Conservation (phyloP, 2,888 invertebrate genomes). For the Rhagonycha lutea region DNA sequence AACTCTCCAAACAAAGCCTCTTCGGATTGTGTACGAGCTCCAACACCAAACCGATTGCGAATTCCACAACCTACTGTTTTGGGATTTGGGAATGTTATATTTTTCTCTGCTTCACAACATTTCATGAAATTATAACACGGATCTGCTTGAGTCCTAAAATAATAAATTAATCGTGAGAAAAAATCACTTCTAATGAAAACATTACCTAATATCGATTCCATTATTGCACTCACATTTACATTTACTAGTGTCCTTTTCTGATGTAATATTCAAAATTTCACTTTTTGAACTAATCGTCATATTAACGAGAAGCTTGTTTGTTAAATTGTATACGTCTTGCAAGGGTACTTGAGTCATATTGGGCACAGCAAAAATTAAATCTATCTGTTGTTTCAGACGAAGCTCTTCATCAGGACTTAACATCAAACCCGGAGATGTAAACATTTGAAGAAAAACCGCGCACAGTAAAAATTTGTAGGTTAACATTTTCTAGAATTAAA, state of each 20-base stretch:
- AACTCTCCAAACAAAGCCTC: conserved; percentile 79
- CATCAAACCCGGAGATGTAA: background rate
- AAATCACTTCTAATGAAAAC: background rate
- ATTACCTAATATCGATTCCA: background rate
- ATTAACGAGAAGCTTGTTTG: too few relatives aligned
- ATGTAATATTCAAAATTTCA: background rate
- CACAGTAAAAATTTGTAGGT: background rate
- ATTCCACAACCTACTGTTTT: conserved; percentile 66
- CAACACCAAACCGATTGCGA: conserved; percentile 73
- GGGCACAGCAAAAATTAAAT: background rate
- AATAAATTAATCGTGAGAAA: background rate
- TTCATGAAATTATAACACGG: conserved; percentile 61
- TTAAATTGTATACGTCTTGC: background rate
- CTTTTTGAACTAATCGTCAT: too few relatives aligned
- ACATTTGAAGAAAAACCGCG: background rate
- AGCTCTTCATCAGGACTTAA: background rate
- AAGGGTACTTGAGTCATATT: background rate
- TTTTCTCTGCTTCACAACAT: conserved; percentile 58
- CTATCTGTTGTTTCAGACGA: background rate
- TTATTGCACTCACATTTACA: background rate
- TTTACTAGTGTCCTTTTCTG: background rate
- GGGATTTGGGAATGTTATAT: conserved; percentile 40
- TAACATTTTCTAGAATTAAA: background rate
- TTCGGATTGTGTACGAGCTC: conserved; percentile 69
- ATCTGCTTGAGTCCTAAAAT: conserved; percentile 43